phyloP scores from a whole-genome alignment of 2,888 invertebrate species.

The Epicampocera succincta region DNA sequence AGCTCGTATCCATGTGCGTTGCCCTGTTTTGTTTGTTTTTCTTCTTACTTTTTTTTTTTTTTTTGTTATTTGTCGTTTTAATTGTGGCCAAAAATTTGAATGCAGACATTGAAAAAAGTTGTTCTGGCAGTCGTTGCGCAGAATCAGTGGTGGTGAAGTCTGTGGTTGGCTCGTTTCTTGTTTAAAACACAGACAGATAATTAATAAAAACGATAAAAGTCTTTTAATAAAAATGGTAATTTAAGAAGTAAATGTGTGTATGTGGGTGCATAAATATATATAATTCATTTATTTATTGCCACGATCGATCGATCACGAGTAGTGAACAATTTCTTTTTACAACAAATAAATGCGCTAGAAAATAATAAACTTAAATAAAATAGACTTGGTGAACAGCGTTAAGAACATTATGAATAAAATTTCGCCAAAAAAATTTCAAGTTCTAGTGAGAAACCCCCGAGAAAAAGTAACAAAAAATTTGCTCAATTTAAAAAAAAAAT shows the following conservation, averaged over 20 bases:
- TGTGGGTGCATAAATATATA: too few species aligned
- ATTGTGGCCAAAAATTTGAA: conserved; percentile 34
- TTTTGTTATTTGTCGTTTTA: too few species aligned
- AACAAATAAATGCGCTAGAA: neutral
- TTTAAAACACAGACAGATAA: conserved; percentile 1
- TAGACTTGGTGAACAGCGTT: too few species aligned
- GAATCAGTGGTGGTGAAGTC: conserved; percentile 61
- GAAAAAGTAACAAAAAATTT: too few species aligned
- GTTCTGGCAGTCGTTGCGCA: conserved; percentile 52
- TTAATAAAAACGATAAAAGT: conserved; percentile 5
- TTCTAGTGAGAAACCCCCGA: too few species aligned
- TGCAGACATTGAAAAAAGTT: conserved; percentile 37
- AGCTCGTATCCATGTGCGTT: neutral
- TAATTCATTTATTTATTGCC: neutral
- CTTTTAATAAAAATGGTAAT: conserved; percentile 51
- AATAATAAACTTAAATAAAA: neutral
- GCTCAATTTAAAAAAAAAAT: too few species aligned
- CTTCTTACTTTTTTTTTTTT: neutral
- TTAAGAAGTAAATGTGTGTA: neutral
- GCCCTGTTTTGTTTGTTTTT: conserved; percentile 1
- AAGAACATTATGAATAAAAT: neutral
- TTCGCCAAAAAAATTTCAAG: neutral
- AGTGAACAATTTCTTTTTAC: too few species aligned
- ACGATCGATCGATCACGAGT: too few species aligned
- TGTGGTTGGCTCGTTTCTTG: conserved; percentile 37